Evolutionary conservation across 64 coral and sea anemone genomes (phyloP).

Genomic region (Pocillopora verrucosa): DNA sequence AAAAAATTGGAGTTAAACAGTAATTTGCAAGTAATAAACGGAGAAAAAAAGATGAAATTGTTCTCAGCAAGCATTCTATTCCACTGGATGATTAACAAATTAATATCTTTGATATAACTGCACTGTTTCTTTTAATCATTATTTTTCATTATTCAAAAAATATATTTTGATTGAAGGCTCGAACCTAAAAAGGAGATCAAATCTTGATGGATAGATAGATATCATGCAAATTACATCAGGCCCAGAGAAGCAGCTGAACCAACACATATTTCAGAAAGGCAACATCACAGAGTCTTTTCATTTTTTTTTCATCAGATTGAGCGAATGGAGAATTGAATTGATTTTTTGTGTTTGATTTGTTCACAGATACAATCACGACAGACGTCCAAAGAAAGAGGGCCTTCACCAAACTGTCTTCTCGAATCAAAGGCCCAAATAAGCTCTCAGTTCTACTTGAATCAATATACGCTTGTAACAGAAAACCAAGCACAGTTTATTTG

Average conservation of each 20-base stretch:
- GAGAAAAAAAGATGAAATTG: no score
- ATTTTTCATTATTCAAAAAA: not conserved
- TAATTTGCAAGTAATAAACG: not conserved
- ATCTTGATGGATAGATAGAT: not conserved
- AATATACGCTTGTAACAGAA: not conserved
- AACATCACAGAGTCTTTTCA: not conserved
- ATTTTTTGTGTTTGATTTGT: not conserved
- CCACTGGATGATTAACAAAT: no score
- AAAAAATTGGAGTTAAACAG: not conserved
- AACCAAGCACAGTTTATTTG: not conserved
- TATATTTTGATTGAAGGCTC: not conserved
- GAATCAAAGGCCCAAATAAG: not conserved
- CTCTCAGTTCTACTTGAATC: not conserved
- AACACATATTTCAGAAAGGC: not conserved
- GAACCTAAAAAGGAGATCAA: not conserved
- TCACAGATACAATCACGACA: not conserved
- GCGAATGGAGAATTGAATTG: not conserved
- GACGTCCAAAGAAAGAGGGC: not conserved
- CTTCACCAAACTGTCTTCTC: not conserved
- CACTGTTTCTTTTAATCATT: not conserved
- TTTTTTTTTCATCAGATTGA: not conserved
- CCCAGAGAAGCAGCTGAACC: not conserved
- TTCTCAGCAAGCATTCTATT: no score
- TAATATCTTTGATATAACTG: not conserved
- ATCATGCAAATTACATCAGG: slow-evolving; percentile 1